Percentiles rank a stretch among this genome's conserved stretches.
Evolutionary conservation across 2,113 vertebrate species (phyloP).

Genomic region (Phylloscopus whistleri): DNA sequence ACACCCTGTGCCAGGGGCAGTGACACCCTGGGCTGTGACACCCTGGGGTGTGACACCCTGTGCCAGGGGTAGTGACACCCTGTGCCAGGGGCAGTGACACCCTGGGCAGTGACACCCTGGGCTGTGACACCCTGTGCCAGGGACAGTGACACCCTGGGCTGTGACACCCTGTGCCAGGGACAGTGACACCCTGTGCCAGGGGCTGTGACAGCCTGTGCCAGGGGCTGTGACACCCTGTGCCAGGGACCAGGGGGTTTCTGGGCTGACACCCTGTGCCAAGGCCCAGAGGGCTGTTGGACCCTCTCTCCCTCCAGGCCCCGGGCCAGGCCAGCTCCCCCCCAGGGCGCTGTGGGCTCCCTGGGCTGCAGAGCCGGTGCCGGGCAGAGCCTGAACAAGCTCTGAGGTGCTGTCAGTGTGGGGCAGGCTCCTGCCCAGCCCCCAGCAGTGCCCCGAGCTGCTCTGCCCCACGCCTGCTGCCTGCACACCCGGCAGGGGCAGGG

Average conservation of each 20-base stretch:
- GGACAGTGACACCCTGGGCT: neutral
- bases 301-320: neutral
- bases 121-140: too few species aligned
- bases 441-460: neutral
- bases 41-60: too few species aligned
- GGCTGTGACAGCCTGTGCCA: neutral
- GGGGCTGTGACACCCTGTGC: too few species aligned
- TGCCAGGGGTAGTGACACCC: neutral
- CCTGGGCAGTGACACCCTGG: too few species aligned
- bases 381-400: accelerated
- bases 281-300: neutral
- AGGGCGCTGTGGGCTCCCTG: neutral
- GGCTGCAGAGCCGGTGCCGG: neutral
- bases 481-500: too few species aligned
- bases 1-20: too few species aligned
- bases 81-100: neutral
- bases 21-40: too few species aligned
- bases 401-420: neutral
- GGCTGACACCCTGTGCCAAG: neutral
- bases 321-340: accelerated
- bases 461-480: neutral
- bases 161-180: too few species aligned
- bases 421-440: neutral
- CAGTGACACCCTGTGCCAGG: too few species aligned
- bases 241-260: too few species aligned